Evolutionary conservation across 1,140 invertebrate species (phyloP), one percentile per base, ranked within the genome.

Genomic region (Orchesella cincta): DNA sequence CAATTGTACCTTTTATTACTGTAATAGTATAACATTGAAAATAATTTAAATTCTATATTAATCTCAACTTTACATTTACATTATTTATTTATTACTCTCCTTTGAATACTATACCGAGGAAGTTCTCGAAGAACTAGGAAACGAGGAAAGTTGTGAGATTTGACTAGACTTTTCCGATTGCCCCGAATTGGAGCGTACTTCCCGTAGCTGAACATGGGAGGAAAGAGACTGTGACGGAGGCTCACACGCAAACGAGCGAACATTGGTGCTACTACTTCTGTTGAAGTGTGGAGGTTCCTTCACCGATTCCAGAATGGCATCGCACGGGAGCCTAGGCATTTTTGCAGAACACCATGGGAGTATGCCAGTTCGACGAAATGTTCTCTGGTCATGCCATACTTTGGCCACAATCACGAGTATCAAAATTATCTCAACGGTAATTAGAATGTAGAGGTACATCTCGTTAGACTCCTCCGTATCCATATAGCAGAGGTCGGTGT

Each of bases 241-340:
- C 31, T 67, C 62, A 57, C 52, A 57, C 8, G 62, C 62, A 67
- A 18, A 67, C 12, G 62, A 67, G 8, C 62, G 26, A 3, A 67
- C 62, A n/a, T 67, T 67, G 23, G 62, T 67, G 62, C 62, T 67
- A 31, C 62, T 67, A 29, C 62, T 67, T 16, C 62, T 14, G 46
- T 73, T 73, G 46, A 73, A 73, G 35, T 73, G 34, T 23, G 46
- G 74, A 76, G 26, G 73, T 16, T 77, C 76, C 57, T 80, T 78
- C 3, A 80, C 16, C 26, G 73, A 36, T 33, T 80, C 79, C 34
- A 80, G 70, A 76, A 80, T 80, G 31, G 70, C 74, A 34, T 80
- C 79, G 70, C 79, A 80, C 8, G 79, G 79, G 1, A 80, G 74
- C n/a, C 79, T 67, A 1, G 79, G 79, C 28, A 80, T 80, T 28